Evolutionary conservation across 2,113 vertebrate species (phyloP), one percentile per base, ranked within the genome.

Genomic region (Silurus asotus): DNA sequence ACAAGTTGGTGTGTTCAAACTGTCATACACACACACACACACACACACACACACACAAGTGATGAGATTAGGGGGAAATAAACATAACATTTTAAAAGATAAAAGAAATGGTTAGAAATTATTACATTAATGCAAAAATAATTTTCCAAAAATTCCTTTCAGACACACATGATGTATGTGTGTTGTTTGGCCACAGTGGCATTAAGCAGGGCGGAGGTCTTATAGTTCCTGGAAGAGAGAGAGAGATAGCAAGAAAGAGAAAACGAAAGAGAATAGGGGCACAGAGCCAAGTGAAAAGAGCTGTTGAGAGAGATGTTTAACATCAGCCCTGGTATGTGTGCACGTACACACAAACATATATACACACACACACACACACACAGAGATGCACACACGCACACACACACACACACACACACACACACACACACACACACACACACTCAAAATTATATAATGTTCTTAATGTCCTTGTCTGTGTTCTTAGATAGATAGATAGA

Each of bases 291-390:
- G 58, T 23, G 9, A 59, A 80, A 61, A 48, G 56, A 61, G 37
- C 19, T 62, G 28, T 59, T 80, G 77, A 79, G 78, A 61, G 58
- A 80, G n/a, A 61, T 62, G 58, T 13, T 61, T 10, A 61, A 80
- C 17, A 58, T 55, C n/a, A 5, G 56, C 17, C 53, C 28, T 79
- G 25, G 13, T 6, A 53, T 4, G 3, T 78, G 9, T 15, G 11
- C 61, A n/a, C 20, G 28, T 37, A 37, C 28, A 37, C 28, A 37
- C 28, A 37, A 37, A 37, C 28, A 37, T 37, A 62, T 37, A 59
- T 59, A 58, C 53, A 17, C 81, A 14, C 64, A 37, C 81, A 56
- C 49, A 23, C 62, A 37, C 81, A 56, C 80, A 67, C 15, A 49
- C n/a, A n/a, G n/a, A n/a, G n/a, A n/a, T n/a, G n/a, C n/a, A n/a